A percentile compares a stretch with the other conserved stretches of the same genome.
Evolutionary conservation across 2,797 vertebrate species (phyloP).

Genomic region (Siniperca scherzeri): DNA sequence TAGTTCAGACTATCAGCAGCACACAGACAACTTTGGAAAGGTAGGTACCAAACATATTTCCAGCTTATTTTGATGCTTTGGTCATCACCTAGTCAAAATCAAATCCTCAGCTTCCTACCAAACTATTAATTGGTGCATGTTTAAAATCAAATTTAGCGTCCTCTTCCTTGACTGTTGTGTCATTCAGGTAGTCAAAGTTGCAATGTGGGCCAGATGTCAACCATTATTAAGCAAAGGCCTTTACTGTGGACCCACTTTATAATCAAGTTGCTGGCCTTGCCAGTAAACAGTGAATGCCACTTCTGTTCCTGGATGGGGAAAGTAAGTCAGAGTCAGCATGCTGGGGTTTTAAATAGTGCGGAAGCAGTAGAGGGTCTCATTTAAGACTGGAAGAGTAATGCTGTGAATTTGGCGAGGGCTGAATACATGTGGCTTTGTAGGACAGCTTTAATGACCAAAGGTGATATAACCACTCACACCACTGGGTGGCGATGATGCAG

Average conservation of each 20-base stretch:
- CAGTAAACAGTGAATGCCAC: conserved; percentile 65
- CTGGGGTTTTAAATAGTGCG: conserved; percentile 41
- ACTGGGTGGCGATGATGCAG: conserved; percentile 55
- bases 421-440: conserved; percentile 52
- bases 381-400: conserved; percentile 45
- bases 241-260: conserved; percentile 67
- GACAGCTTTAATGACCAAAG: conserved; percentile 2
- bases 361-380: conserved; percentile 41
- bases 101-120: conserved; percentile 4
- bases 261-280: conserved; percentile 56
- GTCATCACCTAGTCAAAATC: not conserved
- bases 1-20: conserved; percentile 94
- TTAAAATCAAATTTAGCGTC: conserved; percentile 22
- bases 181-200: conserved; percentile 44
- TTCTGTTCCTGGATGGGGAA: conserved; percentile 63
- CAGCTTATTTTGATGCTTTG: not conserved
- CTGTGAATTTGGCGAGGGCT: conserved; percentile 52
- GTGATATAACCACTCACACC: conserved; percentile 13
- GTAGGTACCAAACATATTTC: conserved; percentile 76
- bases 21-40: conserved; percentile 98
- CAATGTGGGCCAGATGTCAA: conserved; percentile 51
- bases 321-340: conserved; percentile 54
- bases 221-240: conserved; percentile 60
- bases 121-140: not conserved
- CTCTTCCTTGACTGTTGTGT: conserved; percentile 41